Base-by-base conservation (phyloP, 1,140 invertebrate genomes). In the Brachionus paranguensis region DNA sequence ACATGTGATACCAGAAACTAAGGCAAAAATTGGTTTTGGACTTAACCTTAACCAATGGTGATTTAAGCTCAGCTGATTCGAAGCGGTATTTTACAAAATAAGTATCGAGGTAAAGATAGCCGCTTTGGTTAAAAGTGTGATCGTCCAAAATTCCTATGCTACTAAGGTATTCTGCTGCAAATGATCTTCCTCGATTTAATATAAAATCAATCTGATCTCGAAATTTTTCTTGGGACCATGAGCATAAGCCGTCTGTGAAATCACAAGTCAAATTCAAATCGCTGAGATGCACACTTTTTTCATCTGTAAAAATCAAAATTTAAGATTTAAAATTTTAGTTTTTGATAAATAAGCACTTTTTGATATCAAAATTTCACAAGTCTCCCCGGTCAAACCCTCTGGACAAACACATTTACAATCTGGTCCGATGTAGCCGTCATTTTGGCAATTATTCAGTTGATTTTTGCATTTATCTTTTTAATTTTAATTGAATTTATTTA, bases 351-450 rank as follows among this genome's bases (percentile, higher is more conserved):
- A 70, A 70, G 3, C 33, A 70, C 68, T 64, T 81, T 81, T 81
- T 6, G 37, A 1, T 12, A 81, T 60, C 12, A 14, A 43, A 10
- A n/a, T 60, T 68, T 81, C 78, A 68, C 78, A 81, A 14, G 27
- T 27, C 41, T 17, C 14, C 41, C 78, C 78, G 29, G 53, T 81
- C 1, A 81, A 33, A 12, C 78, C 29, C 3, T 17, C 10, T 68
- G 78, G 78, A 37, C 78, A 81, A 12, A 81, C 43, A 68, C 78
- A 81, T 45, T 81, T 60, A 12, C 78, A 81, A n/a, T 81, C 33
- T 24, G 14, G 53, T 45, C 20, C 78, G 10, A 81, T 11, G 27
- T 64, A 81, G 24, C 78, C 78, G 45, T 81, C 78, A 41, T 81
- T 81, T 45, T 45, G 4, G 43, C 78, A 81, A 27, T 64, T 55